Evolutionary conservation across 2,797 vertebrate genomes (phyloP).

Genomic region (Galago senegalensis): DNA sequence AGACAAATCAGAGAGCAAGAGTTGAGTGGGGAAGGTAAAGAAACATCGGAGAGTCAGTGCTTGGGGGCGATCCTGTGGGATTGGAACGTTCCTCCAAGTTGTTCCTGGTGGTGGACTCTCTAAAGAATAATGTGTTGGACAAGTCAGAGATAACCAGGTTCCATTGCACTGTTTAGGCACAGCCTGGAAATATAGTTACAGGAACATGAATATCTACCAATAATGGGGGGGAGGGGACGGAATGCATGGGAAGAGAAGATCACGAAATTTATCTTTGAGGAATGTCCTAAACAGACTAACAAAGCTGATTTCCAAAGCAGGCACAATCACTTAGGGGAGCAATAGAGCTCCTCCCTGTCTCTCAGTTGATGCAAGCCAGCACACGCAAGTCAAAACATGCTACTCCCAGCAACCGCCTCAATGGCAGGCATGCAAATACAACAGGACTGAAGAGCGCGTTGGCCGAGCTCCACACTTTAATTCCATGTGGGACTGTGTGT

Average conservation of each 20-base stretch:
- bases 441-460: background rate
- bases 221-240: accelerated
- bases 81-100: background rate
- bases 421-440: background rate
- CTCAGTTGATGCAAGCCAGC: background rate
- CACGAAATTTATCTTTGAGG: background rate
- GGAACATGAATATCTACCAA: background rate
- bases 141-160: background rate
- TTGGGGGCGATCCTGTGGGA: background rate
- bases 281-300: background rate
- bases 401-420: background rate
- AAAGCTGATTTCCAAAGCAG: too few relatives aligned
- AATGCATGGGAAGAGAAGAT: background rate
- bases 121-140: background rate
- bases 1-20: background rate
- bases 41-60: too few relatives aligned
- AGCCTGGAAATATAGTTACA: accelerated
- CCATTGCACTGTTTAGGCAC: accelerated
- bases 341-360: background rate
- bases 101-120: background rate
- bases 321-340: background rate
- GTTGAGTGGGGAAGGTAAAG: background rate
- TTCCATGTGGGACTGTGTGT: background rate
- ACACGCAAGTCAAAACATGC: background rate
- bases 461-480: background rate